Evolutionary conservation across 2,113 vertebrate genomes (phyloP).

Genomic region (human): GRCh38 chr4:85242501-85243000

Average conservation of each 20-base stretch:
- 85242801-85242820: background rate
- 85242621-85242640: background rate
- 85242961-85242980: background rate
- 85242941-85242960: background rate
- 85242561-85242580: background rate
- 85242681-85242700: background rate
- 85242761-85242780: background rate
- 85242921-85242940: background rate
- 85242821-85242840: background rate
- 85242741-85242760: background rate
- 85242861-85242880: background rate
- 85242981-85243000: background rate
- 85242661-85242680: background rate
- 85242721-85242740: background rate
- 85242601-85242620: background rate
- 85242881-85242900: background rate
- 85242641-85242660: background rate
- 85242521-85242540: background rate
- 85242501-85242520: background rate
- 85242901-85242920: background rate
- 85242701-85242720: background rate
- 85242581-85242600: background rate
- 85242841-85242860: background rate
- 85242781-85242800: background rate
- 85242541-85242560: too few species aligned